Conservation (phyloP, 2,113 vertebrate species). For the Canis aureus region DNA sequence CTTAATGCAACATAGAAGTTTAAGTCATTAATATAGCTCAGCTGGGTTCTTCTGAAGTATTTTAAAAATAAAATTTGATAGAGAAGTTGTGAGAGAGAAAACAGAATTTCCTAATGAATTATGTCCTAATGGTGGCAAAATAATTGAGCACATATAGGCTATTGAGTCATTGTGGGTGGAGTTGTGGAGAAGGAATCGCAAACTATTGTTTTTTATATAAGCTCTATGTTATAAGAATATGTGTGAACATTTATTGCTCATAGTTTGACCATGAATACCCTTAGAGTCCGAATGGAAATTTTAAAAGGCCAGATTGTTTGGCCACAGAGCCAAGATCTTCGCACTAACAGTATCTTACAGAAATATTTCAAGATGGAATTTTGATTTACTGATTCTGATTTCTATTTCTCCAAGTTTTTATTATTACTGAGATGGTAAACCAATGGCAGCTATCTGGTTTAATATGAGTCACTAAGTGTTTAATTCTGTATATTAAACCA, state of each 20-base stretch:
- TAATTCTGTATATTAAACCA: not conserved
- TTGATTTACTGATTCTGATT: not conserved
- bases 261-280: not conserved
- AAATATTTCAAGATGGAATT: not conserved
- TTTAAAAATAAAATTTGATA: constrained; percentile 50
- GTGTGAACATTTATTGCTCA: not conserved
- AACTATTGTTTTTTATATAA: not conserved
- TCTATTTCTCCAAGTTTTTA: not conserved
- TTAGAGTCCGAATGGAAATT: not conserved
- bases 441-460: not conserved
- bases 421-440: not conserved
- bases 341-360: not conserved
- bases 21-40: constrained; percentile 9
- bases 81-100: not conserved
- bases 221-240: not conserved
- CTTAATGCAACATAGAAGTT: not conserved
- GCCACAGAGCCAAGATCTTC: not conserved
- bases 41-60: constrained; percentile 46
- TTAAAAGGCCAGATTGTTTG: not conserved
- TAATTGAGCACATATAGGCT: not conserved
- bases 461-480: not conserved
- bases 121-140: not conserved
- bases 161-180: not conserved
- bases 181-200: not conserved
- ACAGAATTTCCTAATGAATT: not conserved